Evolutionary conservation across 2,797 vertebrate species (phyloP), one percentile per base, ranked within the genome.

Genomic region (Taenioides sp.): DNA sequence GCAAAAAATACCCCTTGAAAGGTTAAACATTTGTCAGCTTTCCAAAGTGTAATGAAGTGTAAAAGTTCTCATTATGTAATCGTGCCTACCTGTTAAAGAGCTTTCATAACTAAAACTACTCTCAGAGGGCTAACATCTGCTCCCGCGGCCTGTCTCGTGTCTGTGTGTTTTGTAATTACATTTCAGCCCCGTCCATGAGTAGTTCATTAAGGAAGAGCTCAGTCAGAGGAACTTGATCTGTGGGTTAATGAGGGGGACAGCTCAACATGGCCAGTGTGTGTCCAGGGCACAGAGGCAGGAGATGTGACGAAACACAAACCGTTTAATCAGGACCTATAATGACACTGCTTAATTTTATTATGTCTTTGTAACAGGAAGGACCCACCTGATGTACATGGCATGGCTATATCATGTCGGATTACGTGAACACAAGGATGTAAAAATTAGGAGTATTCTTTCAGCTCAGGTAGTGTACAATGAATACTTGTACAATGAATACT

Each of bases 271-370:
- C 20, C 23, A 54, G 73, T 59, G 74, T 69, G 50, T 60, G 70
- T 76, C 64, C 75, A 28, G 77, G 28, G n/a, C 84, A 79, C 78
- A 17, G 23, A 69, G 74, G 66, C 27, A 14, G 47, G 72, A 78
- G 78, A 71, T 78, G 74, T 77, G 74, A 47, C 10, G 59, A 65
- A 68, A 80, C 83, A 75, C 28, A 65, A 60, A 80, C 60, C 55
- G 58, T 83, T 83, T 84, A 84, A 91, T 91, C 83, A 83, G 74
- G 73, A 55, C 80, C 63, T 71, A 82, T 88, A 85, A 91, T 88
- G 85, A 70, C 52, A 20, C 28, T 61, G 78, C 78, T 37, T 82
- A 59, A 50, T 74, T 84, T 84, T 86, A 91, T 88, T 84, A 72
- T 76, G 65, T 71, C 77, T 70, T 76, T 74, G 60, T 52, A 65